phyloP scores from a whole-genome alignment of 2,113 vertebrate species.

The Cygnus buccinator region DNA sequence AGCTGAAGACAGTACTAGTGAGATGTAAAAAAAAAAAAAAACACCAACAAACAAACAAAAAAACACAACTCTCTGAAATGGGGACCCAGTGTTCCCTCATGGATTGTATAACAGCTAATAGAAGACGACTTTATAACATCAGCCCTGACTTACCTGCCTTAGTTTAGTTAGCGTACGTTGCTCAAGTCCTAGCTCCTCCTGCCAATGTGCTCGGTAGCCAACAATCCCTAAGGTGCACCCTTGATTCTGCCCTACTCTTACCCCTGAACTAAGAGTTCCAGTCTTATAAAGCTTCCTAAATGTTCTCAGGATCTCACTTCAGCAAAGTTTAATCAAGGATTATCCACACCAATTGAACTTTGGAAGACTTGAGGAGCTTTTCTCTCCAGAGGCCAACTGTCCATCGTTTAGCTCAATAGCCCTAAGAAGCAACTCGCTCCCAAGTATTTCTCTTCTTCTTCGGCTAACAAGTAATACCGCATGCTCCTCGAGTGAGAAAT shows the following conservation, averaged over 20 bases:
- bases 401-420: neutral
- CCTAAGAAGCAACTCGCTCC: accelerated
- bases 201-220: neutral
- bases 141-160: neutral
- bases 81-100: neutral
- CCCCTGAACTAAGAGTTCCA: neutral
- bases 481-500: neutral
- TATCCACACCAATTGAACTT: neutral
- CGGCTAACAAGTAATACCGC: neutral
- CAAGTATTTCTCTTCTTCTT: neutral
- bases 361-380: neutral
- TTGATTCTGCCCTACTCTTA: no score
- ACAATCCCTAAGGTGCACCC: neutral
- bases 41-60: no score
- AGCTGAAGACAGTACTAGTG: neutral
- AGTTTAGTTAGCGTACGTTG: accelerated
- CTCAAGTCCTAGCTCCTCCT: neutral
- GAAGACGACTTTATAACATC: neutral
- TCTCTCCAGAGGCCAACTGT: neutral
- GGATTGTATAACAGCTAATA: accelerated
- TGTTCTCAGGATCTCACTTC: neutral
- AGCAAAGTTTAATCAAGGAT: neutral
- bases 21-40: neutral
- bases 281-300: neutral
- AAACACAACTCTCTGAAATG: no score